These are phyloP conservation scores for Yponomeuta cagnagella DNA, from an alignment of 2,888 invertebrate species.

Conservation along the genomic window DNA sequence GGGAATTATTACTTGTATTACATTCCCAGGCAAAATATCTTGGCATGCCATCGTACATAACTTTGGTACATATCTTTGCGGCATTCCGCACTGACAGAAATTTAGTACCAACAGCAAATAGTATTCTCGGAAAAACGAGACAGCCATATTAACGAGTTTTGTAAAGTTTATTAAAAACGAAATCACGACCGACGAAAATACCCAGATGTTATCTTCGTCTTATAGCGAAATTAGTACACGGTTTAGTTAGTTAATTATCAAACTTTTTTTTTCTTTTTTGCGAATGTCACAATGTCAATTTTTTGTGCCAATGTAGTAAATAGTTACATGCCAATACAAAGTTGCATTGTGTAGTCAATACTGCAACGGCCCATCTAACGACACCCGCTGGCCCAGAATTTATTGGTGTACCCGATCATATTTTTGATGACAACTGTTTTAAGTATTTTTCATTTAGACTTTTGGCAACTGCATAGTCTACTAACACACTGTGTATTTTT, in stretches of 20 bases:
- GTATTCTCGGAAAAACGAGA: background rate
- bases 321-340: no score
- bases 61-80: constrained; percentile 1
- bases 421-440: background rate
- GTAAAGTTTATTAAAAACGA: background rate
- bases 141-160: background rate
- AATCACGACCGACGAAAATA: background rate
- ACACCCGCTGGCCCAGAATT: background rate
- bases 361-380: background rate
- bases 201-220: background rate
- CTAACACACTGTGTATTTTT: no score
- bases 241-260: background rate
- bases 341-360: background rate
- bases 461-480: background rate
- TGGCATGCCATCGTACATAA: background rate
- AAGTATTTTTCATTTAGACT: background rate
- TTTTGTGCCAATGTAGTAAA: background rate
- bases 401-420: background rate
- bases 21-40: background rate
- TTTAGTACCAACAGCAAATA: constrained; percentile 4
- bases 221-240: background rate
- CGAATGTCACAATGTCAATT: background rate
- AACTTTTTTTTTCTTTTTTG: background rate
- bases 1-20: background rate
- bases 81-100: constrained; percentile 8